Base-by-base conservation (phyloP, 1,140 invertebrate genomes). In the Caenorhabditis latens region DNA sequence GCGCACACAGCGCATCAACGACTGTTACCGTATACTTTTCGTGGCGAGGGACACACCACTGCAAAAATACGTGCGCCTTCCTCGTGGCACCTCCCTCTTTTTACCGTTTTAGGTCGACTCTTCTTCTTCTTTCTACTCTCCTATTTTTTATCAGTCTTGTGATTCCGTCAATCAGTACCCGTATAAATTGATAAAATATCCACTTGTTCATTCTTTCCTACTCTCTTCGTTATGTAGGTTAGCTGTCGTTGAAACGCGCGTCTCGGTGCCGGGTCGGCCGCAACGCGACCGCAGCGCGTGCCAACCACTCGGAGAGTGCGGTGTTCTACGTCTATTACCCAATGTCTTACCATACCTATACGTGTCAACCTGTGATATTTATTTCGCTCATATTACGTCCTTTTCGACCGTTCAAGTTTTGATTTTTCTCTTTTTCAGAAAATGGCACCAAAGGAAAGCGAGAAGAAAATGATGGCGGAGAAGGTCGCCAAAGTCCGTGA, bases 401-500 rank as follows among this genome's bases (percentile, higher is more conserved):
- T 32, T 32, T 32, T 32, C 32, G 2, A 32, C 32, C 32, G 32
- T 32, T 32, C 32, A 32, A 32, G 32, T 7, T 43, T 40, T 42
- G 32, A 40, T 6, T 19, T 63, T 24, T 42, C 8, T 42, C 13
- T 16, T 55, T 83, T 83, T 58, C 55, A 55, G 50, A 83, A 61
- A 84, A 84, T 83, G 71, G 85, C 83, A 58, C 84, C 89, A 85
- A 75, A 86, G 19, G 90, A 90, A 84, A 61, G 67, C 65, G 90
- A 91, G 71, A 92, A 91, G 65, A 90, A 90, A 43, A 46, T 90
- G 24, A 91, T 91, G 21, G 90, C 90, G 53, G 90, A 90, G 53
- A 91, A 91, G 61, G 84, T 91, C 65, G 86, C 89, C 14, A 88
- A 90, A 67, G 91, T 91, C 2, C 90, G 91, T 14, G 90, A 92